Base-by-base conservation (phyloP, 1,140 invertebrate genomes). In the Apis laboriosa region DNA sequence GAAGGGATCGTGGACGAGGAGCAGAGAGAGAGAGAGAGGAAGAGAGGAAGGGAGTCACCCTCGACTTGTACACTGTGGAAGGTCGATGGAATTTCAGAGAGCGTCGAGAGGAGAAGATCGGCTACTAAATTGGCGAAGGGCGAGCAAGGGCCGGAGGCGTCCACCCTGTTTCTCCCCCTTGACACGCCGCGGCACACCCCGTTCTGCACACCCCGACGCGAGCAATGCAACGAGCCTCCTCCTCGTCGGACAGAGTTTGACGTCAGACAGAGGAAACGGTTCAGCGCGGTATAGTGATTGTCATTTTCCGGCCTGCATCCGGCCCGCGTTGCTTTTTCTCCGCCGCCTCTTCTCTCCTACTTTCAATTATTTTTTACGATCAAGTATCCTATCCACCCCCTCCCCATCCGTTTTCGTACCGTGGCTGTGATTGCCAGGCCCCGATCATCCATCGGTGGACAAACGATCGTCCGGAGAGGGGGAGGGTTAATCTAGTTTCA, bases 241-340 rank as follows among this genome's bases (percentile, higher is more conserved):
- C 24, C 74, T 56, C 58, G 51, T 43, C 77, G 60, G 83, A 85
- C 68, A 84, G 73, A 84, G 86, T 49, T 24, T 87, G 91, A 92
- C 91, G 90, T 91, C 91, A 92, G 92, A 92, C 91, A 92, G 89
- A 90, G 88, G 89, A 86, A 83, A 88, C 88, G 70, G 88, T 90
- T 78, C 86, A 82, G 91, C 77, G 88, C 79, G 87, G 8, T 74
- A 74, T 89, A 91, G 87, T 93, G 92, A 93, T 93, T 93, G 92
- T 93, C 92, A 93, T 92, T 93, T 93, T 93, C 92, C 92, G 92
- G 92, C 90, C 70, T 72, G 85, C 90, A 90, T 93, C 92, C 91
- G 91, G 90, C 73, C 78, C 87, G 56, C 85, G 78, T 49, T 79
- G 86, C 90, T 92, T 92, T 92, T 92, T 91, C 91, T 91, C 86